A percentile compares a stretch with the other conserved stretches of the same genome.
These are phyloP conservation scores for Anguilla japonica DNA, from an alignment of 2,113 vertebrate species.

Conservation along the genomic window DNA sequence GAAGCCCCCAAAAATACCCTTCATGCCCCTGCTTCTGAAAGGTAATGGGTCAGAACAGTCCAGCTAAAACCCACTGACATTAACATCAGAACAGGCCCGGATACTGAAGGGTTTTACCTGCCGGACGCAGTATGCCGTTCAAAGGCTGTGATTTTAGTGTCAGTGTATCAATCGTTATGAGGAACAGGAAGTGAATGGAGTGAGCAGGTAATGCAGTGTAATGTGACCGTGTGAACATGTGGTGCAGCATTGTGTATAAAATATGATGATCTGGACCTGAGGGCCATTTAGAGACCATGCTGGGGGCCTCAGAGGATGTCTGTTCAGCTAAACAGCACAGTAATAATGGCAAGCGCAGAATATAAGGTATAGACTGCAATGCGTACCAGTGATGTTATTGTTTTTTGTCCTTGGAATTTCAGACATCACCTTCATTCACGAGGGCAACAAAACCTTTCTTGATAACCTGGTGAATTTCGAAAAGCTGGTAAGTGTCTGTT, in stretches of 20 bases:
- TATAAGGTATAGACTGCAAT: background rate
- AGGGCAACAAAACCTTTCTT: constrained; percentile 97
- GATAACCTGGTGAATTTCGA: constrained; percentile 98
- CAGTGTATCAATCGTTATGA: background rate
- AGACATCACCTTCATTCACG: constrained; percentile 97
- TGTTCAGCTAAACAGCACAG: background rate
- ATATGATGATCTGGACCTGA: background rate
- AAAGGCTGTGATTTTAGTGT: background rate
- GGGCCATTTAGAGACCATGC: background rate
- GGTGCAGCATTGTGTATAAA: background rate
- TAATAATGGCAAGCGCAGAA: background rate
- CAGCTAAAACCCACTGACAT: background rate
- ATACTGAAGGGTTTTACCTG: background rate
- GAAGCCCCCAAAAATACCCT: constrained; percentile 97
- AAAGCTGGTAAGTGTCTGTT: constrained; percentile 85
- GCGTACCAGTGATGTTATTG: too few relatives aligned
- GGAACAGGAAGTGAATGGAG: background rate
- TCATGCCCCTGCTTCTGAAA: constrained; percentile 96
- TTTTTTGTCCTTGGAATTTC: constrained; percentile 35
- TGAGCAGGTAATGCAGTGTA: background rate
- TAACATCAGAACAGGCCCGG: background rate
- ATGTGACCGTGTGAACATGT: background rate
- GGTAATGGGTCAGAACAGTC: constrained; percentile 61
- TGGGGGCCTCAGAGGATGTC: background rate
- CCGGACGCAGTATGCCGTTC: background rate